Percentiles rank a stretch among this genome's conserved stretches.
phyloP scores from a whole-genome alignment of 2,797 vertebrate species.

The Melopsittacus undulatus region DNA sequence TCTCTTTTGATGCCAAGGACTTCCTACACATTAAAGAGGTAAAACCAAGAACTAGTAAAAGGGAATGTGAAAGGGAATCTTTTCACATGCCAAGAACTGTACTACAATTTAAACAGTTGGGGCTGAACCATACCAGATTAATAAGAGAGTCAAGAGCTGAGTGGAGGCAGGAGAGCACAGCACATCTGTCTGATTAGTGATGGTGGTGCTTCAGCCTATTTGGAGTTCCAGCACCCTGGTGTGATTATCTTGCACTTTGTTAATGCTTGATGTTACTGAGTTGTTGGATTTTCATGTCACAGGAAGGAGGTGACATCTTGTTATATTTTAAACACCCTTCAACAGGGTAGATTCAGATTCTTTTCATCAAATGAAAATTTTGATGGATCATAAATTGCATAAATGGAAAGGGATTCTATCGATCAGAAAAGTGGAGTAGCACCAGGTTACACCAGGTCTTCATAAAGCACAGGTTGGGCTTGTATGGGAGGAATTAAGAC shows the following conservation, averaged over 20 bases:
- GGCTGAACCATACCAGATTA: not conserved
- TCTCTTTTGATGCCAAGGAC: conserved; percentile 98
- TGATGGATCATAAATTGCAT: not conserved
- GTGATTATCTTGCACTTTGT: not conserved
- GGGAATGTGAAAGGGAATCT: not conserved
- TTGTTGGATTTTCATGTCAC: not conserved
- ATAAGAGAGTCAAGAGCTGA: not conserved
- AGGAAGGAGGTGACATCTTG: not conserved
- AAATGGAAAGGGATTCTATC: not conserved
- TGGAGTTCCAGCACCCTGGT: not conserved
- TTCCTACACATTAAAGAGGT: conserved; percentile 99
- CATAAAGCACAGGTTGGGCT: not conserved
- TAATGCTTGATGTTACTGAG: not conserved
- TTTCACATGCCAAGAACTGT: not conserved
- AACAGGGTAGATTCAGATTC: not conserved
- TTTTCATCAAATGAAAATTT: not conserved
- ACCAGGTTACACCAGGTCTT: not conserved
- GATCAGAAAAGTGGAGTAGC: not conserved
- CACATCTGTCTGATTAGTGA: not conserved
- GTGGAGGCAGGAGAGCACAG: not conserved
- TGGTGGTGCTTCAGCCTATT: not conserved
- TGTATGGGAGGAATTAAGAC: not conserved
- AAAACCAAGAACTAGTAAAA: conserved; percentile 22
- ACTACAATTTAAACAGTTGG: not conserved
- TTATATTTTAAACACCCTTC: not conserved